Evolutionary conservation across 2,797 vertebrate genomes (phyloP), one percentile per base, ranked within the genome.

Genomic region (Acrocephalus scirpaceus): DNA sequence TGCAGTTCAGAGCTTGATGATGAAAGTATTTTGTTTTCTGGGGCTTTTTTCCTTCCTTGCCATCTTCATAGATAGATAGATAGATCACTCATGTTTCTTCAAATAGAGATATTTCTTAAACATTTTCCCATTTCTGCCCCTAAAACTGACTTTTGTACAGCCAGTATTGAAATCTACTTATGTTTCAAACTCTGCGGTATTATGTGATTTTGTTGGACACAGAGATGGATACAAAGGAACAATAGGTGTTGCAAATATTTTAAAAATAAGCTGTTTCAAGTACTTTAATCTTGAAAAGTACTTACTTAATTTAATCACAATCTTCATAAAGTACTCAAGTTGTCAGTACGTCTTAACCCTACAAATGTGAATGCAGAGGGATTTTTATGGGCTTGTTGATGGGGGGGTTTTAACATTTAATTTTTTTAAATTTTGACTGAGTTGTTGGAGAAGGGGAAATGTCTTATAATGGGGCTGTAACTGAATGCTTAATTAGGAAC

Each of bases 251-350:
- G 79, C 53, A 94, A 92, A 87, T 88, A 88, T 90, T 89, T 93
- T 32, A 2, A 67, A 94, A 92, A 73, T 91, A 90, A 87, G 86
- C 57, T 71, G 40, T 74, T 94, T 92, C 64, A 94, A 93, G 88
- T 74, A 40, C 84, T 95, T 88, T 88, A 97, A 96, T 93, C 91
- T 97, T 67, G 42, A 82, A 87, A 95, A 85, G 67, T 71, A 85
- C 90, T 95, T 92, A 93, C 61, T 72, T 69, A 92, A 67, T 96
- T 92, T 93, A 93, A 71, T 89, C 89, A 84, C 32, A 69, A 48
- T 89, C 94, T 93, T 89, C 47, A 40, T 67, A 62, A 94, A 93
- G 42, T 81, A 60, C 60, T 88, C 13, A 7, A 81, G 53, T 71
- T 96, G 80, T 96, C 94, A 95, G 50, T 72, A 79, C 65, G n/a